These are phyloP conservation scores for Bombus confusus DNA, from an alignment of 1,140 invertebrate species.

Conservation along the genomic window DNA sequence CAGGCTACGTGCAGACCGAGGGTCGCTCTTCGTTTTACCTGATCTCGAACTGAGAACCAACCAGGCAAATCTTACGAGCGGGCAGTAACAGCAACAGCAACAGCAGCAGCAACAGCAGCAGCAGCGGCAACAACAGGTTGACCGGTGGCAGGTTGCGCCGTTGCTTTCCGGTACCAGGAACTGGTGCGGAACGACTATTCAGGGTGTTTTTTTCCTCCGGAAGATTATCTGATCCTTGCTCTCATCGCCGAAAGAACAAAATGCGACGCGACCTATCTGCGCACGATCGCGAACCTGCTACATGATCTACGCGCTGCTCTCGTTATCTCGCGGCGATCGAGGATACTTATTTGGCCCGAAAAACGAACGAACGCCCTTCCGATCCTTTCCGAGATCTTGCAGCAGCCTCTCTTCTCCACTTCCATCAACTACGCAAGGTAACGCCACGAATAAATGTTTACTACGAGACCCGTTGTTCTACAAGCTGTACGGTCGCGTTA, in stretches of 20 bases:
- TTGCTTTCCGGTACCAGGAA: conserved; percentile 64
- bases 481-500: conserved; percentile 46
- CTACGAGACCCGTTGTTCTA: conserved; percentile 57
- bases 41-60: conserved; percentile 8
- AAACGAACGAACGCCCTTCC: conserved; percentile 13
- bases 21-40: conserved; percentile 58
- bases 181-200: conserved; percentile 54
- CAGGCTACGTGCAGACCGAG: background rate
- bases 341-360: conserved; percentile 66
- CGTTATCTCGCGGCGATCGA: conserved; percentile 65
- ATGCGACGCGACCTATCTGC: conserved; percentile 67
- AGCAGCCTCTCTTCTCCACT: background rate
- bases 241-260: conserved; percentile 73
- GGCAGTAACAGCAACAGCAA: background rate
- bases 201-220: conserved; percentile 25
- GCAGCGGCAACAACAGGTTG: conserved; percentile 29
- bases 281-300: conserved; percentile 70
- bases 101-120: background rate
- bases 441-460: conserved; percentile 50
- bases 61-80: conserved; percentile 7
- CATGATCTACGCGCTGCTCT: conserved; percentile 70
- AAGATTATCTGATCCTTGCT: conserved; percentile 72
- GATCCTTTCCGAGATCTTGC: conserved; percentile 33
- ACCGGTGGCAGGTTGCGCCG: conserved; percentile 33
- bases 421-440: background rate